Evolutionary conservation across 2,888 invertebrate species (phyloP).

Genomic region (Ferdinandea cuprea): DNA sequence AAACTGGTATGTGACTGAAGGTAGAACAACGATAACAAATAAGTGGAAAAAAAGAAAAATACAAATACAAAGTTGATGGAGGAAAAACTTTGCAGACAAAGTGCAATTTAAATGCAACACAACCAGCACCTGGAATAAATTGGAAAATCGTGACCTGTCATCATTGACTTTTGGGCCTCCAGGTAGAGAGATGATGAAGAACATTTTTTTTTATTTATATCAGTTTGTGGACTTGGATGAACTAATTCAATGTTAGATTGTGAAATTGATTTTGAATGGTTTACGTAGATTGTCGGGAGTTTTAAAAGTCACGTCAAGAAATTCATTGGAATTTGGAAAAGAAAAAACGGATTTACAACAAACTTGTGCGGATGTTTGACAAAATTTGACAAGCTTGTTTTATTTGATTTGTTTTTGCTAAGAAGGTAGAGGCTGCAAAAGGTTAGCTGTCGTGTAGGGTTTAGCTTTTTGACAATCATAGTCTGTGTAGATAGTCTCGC

Average conservation of each 20-base stretch:
- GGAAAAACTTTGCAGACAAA: conserved; percentile 66
- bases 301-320: not conserved
- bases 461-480: too few species aligned
- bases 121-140: conserved; percentile 68
- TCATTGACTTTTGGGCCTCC: conserved; percentile 45
- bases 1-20: conserved; percentile 27
- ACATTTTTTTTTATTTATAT: conserved; percentile 30
- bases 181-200: conserved; percentile 27
- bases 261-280: conserved; percentile 17
- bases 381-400: too few species aligned
- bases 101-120: conserved; percentile 66
- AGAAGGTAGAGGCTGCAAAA: too few species aligned
- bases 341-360: not conserved
- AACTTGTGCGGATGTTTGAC: too few species aligned
- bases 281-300: not conserved
- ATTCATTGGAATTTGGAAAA: conserved; percentile 11
- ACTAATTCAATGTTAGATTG: conserved; percentile 43
- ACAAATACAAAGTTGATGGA: not conserved
- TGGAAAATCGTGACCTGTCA: conserved; percentile 72
- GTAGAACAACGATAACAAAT: conserved; percentile 41
- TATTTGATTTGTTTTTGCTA: too few species aligned
- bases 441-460: too few species aligned
- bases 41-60: conserved; percentile 15
- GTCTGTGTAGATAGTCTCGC: too few species aligned
- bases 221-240: conserved; percentile 10